Percentiles rank a stretch among this genome's conserved stretches.
Conservation (phyloP, 1,140 invertebrate genomes). For the Trichomalopsis sarcophagae region DNA sequence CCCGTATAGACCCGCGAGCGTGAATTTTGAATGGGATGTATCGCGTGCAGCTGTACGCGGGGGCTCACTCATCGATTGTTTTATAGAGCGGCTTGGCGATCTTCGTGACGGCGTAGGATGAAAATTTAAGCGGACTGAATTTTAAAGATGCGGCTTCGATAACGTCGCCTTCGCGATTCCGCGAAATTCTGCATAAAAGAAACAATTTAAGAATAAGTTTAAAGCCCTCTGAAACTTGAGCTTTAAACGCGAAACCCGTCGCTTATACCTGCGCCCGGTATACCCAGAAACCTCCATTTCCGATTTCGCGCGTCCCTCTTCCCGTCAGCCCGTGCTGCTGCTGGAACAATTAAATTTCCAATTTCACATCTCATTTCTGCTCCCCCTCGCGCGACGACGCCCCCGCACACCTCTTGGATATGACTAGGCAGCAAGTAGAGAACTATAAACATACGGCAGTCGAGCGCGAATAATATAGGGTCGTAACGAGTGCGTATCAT, state of each 20-base stretch:
- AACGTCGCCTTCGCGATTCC: no score
- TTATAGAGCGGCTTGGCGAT: no score
- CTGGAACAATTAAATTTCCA: constrained; percentile 31
- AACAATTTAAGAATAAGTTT: no score
- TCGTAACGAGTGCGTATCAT: neutral
- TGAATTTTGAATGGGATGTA: neutral
- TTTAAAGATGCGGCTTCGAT: no score
- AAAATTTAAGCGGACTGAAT: no score
- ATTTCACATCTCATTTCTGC: constrained; percentile 27
- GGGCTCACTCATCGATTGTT: neutral
- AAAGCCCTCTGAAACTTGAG: no score
- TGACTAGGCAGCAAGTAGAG: neutral
- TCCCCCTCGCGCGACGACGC: neutral
- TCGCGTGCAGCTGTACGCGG: no score
- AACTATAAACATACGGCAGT: neutral
- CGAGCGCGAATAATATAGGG: neutral
- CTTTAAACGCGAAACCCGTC: no score
- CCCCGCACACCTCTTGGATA: neutral
- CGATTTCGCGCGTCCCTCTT: neutral
- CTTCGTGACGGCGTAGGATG: no score
- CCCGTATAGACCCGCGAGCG: neutral
- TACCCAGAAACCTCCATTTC: neutral
- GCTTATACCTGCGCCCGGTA: neutral
- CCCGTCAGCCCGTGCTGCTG: neutral
- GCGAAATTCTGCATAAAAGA: no score